These are phyloP conservation scores for Dysdera silvatica DNA, from an alignment of 1,140 invertebrate species.

Conservation along the genomic window DNA sequence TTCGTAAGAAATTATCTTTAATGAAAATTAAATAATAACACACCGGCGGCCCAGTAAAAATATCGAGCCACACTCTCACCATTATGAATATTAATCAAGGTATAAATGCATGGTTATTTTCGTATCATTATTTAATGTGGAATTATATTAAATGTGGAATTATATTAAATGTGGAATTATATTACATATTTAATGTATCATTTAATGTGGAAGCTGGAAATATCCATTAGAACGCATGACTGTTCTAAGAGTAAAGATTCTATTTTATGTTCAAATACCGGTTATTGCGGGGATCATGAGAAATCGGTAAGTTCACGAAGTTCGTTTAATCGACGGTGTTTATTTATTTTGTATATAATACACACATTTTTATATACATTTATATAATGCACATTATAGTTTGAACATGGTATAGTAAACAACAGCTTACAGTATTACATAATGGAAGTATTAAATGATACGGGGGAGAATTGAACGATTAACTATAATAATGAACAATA, in stretches of 20 bases:
- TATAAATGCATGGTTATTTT: too few relatives aligned
- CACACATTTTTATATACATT: neutral
- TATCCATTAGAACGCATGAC: constrained; percentile 17
- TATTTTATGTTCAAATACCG: constrained; percentile 14
- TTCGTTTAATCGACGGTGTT: neutral
- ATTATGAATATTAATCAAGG: too few relatives aligned
- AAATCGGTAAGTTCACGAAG: constrained; percentile 22
- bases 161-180: too few relatives aligned
- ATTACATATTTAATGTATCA: too few relatives aligned
- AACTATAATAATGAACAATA: neutral
- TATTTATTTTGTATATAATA: neutral
- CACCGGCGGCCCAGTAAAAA: too few relatives aligned
- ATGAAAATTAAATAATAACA: too few relatives aligned
- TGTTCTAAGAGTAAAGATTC: constrained; percentile 19
- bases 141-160: too few relatives aligned
- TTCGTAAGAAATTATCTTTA: too few relatives aligned
- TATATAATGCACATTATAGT: neutral
- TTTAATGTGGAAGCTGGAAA: constrained; percentile 14
- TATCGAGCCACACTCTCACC: too few relatives aligned
- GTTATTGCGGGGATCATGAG: constrained; percentile 21
- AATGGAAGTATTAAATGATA: neutral
- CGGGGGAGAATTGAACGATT: neutral
- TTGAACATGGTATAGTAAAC: neutral
- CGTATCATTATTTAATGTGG: too few relatives aligned
- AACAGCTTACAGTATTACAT: neutral